Evolutionary conservation across 2,888 invertebrate genomes (phyloP).

Genomic region (Ophonus ardosiacus): DNA sequence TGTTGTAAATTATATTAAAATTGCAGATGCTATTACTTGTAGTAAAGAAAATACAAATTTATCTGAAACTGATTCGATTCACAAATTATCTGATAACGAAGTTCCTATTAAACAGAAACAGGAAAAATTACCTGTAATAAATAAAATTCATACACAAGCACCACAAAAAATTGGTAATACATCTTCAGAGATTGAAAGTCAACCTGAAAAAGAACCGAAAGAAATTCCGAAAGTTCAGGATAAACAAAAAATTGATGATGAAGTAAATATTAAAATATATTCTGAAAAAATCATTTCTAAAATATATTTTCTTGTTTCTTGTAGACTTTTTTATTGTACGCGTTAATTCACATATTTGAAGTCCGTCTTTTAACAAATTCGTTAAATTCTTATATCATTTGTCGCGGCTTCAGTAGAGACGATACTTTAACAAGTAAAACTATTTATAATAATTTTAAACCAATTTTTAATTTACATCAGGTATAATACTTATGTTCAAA

Average conservation of each 20-base stretch:
- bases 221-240: neutral
- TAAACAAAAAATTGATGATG: slow-evolving; percentile 66
- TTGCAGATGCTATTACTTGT: slow-evolving; percentile 70
- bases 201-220: neutral
- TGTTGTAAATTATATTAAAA: slow-evolving; percentile 55
- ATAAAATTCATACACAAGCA: neutral
- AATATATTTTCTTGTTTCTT: slow-evolving; percentile 66
- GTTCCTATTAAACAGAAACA: neutral
- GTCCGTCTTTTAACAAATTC: slow-evolving; percentile 74
- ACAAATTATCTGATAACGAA: slow-evolving; percentile 40
- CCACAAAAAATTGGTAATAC: neutral
- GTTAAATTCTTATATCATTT: slow-evolving; percentile 75
- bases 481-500: slow-evolving; percentile 69
- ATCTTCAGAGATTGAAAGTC: neutral
- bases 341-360: slow-evolving; percentile 76
- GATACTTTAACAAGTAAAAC: slow-evolving; percentile 75
- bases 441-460: slow-evolving; percentile 74
- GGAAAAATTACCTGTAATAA: slow-evolving; percentile 14
- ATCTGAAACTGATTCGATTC: slow-evolving; percentile 66
- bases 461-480: slow-evolving; percentile 77
- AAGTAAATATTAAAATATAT: slow-evolving; percentile 67
- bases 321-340: slow-evolving; percentile 75
- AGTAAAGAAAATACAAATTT: slow-evolving; percentile 68
- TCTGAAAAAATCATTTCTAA: slow-evolving; percentile 49
- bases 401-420: slow-evolving; percentile 76